These are phyloP conservation scores for Agrenia bidenticulata DNA, from an alignment of 2,888 invertebrate species.

Conservation along the genomic window DNA sequence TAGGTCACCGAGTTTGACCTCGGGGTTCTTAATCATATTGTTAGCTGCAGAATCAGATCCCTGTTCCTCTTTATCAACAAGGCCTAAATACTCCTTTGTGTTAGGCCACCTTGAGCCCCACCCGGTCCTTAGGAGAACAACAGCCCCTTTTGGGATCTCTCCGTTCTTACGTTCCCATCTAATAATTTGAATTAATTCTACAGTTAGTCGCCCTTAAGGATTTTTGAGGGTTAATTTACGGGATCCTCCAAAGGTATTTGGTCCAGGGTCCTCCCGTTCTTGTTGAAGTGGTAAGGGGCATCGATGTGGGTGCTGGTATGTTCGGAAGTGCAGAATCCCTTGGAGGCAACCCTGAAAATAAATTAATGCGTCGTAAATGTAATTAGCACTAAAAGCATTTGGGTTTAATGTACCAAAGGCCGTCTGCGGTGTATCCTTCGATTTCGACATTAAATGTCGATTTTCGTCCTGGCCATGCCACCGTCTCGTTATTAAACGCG, in stretches of 20 bases:
- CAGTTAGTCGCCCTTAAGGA: conserved; percentile 36
- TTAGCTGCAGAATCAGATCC: too few species aligned
- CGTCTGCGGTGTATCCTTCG: conserved; percentile 27
- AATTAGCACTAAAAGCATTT: neutral
- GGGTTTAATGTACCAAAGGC: conserved; percentile 20
- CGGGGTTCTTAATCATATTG: neutral
- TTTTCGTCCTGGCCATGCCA: conserved; percentile 37
- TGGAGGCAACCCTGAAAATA: conserved; percentile 31
- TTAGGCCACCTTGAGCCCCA: conserved; percentile 31
- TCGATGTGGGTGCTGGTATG: conserved; percentile 67
- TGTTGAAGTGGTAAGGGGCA: conserved; percentile 64
- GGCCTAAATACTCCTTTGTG: too few species aligned
- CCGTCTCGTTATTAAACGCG: conserved; percentile 40
- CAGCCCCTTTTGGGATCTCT: conserved; percentile 24
- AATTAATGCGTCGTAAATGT: neutral
- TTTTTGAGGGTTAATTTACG: conserved; percentile 21
- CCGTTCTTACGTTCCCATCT: conserved; percentile 40
- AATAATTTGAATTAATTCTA: too few species aligned
- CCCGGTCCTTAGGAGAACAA: conserved; percentile 32
- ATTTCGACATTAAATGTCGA: conserved; percentile 31
- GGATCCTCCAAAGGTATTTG: conserved; percentile 60
- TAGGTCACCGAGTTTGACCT: conserved; percentile 2
- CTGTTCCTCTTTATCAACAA: too few species aligned
- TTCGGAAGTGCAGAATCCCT: conserved; percentile 55
- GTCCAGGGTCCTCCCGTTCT: conserved; percentile 59